These are phyloP conservation scores for Adelosebastes latens DNA, from an alignment of 2,797 vertebrate genomes.

Conservation along the genomic window DNA sequence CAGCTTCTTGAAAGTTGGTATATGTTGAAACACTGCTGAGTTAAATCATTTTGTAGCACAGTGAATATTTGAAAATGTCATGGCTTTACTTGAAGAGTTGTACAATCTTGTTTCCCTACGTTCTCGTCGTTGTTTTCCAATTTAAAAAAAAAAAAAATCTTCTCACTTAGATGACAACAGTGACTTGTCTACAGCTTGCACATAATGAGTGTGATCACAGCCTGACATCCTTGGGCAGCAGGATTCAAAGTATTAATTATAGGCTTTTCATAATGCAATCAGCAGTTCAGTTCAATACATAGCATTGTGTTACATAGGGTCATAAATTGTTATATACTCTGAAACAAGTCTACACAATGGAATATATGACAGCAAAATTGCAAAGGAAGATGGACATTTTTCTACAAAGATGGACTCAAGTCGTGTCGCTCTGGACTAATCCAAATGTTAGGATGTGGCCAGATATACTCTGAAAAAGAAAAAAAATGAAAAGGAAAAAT, in stretches of 20 bases:
- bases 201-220: slow-evolving; percentile 1
- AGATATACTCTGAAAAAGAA: too few relatives aligned
- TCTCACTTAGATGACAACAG: neutral
- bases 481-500: too few relatives aligned
- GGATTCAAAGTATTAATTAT: slow-evolving; percentile 4
- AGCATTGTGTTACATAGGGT: neutral
- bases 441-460: too few relatives aligned
- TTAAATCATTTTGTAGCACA: neutral
- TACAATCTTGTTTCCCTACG: neutral
- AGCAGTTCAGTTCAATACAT: neutral
- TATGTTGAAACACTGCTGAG: neutral
- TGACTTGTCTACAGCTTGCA: slow-evolving; percentile 4
- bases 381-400: too few relatives aligned
- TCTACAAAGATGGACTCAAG: too few relatives aligned
- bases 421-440: too few relatives aligned
- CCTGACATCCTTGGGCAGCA: neutral
- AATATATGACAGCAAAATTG: too few relatives aligned
- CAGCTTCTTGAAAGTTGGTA: neutral
- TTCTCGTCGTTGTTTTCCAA: neutral
- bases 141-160: neutral
- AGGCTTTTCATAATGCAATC: neutral
- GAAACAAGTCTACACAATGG: too few relatives aligned
- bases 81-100: neutral
- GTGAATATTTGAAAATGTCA: neutral
- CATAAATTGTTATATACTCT: too few relatives aligned